Conservation (phyloP, 2,113 vertebrate species). For the Dascyllus trimaculatus region DNA sequence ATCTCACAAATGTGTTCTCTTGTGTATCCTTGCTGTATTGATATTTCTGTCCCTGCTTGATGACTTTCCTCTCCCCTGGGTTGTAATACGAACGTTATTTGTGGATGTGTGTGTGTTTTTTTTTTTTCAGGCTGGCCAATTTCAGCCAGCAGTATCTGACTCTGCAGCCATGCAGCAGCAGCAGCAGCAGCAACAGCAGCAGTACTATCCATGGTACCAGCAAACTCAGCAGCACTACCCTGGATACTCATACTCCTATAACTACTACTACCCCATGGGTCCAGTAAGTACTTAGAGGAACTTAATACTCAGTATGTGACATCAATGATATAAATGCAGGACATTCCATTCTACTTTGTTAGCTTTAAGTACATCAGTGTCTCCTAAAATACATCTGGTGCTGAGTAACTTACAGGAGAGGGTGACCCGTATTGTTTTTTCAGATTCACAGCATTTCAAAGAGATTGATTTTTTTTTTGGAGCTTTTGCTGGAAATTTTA, state of each 20-base stretch:
- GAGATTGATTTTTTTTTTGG: too few species aligned
- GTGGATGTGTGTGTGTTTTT: background rate
- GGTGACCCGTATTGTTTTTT: too few species aligned
- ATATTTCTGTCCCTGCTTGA: background rate
- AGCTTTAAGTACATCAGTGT: background rate
- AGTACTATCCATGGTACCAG: constrained; percentile 91
- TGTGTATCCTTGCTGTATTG: background rate
- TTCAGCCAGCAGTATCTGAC: constrained; percentile 83
- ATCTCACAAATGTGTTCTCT: background rate
- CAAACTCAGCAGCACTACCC: constrained; percentile 91
- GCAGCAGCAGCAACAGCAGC: constrained; percentile 80
- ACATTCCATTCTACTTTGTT: background rate
- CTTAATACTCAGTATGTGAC: background rate
- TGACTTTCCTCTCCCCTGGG: background rate
- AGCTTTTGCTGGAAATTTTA: too few species aligned
- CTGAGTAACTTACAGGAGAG: background rate
- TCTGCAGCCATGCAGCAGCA: constrained; percentile 86
- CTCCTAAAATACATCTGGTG: constrained; percentile 2
- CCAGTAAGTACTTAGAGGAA: constrained; percentile 76
- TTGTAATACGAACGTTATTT: constrained; percentile 11
- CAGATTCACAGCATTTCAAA: too few species aligned
- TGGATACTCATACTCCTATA: constrained; percentile 89
- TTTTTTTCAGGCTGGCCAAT: constrained; percentile 81
- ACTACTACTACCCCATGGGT: constrained; percentile 88
- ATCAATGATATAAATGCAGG: background rate